Conservation (phyloP, 1,140 invertebrate species). For the Lucilia cuprina region DNA sequence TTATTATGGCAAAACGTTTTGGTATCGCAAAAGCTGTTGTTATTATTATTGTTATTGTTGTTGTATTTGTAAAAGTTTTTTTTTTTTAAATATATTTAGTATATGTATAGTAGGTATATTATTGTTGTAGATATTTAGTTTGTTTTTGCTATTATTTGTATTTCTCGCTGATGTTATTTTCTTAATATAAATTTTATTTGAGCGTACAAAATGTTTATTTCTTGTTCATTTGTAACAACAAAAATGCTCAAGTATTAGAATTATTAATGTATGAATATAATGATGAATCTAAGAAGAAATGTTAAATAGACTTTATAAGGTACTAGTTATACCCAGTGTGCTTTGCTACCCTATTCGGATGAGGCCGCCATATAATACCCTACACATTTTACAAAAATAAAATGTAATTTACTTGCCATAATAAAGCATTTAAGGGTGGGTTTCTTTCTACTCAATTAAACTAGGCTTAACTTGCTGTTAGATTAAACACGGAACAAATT, state of each 20-base stretch:
- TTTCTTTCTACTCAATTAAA: too few species aligned
- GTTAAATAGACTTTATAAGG: neutral
- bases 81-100: neutral
- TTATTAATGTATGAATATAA: neutral
- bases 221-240: neutral
- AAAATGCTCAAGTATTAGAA: neutral
- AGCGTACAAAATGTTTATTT: neutral
- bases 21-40: slow-evolving; percentile 32
- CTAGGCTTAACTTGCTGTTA: too few species aligned
- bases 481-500: too few species aligned
- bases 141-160: slow-evolving; percentile 12
- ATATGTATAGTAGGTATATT: too few species aligned
- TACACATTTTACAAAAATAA: too few species aligned
- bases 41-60: neutral
- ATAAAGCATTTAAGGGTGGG: too few species aligned
- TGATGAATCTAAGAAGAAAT: neutral
- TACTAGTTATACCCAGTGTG: too few species aligned
- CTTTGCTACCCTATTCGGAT: too few species aligned
- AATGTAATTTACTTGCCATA: too few species aligned
- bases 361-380: too few species aligned
- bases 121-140: slow-evolving; percentile 1
- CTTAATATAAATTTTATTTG: neutral
- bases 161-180: neutral
- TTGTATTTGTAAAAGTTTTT: neutral
- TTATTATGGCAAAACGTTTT: slow-evolving; percentile 26